Conservation (phyloP, 1,140 invertebrate genomes). For the Saccostrea glomerata region DNA sequence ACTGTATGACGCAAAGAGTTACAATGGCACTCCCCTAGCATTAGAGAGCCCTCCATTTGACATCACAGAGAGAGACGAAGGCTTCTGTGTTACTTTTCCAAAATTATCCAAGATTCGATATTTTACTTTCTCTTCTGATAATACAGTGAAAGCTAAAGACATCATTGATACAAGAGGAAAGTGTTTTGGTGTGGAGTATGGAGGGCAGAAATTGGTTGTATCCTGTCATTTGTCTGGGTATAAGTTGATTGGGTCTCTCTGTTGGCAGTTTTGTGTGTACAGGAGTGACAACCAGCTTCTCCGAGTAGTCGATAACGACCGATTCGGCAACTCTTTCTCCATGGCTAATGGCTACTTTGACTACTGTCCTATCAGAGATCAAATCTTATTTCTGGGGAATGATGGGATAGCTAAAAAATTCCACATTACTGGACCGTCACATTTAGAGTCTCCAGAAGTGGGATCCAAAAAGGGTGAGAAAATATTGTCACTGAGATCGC, state of each 20-base stretch:
- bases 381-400: neutral
- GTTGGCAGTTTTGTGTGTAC: constrained; percentile 1
- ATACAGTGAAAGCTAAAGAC: neutral
- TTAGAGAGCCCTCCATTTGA: neutral
- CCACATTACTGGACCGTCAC: neutral
- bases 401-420: neutral
- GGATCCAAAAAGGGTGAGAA: neutral
- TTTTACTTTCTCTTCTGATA: neutral
- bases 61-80: neutral
- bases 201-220: neutral
- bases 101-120: neutral
- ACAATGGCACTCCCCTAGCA: neutral
- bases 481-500: neutral
- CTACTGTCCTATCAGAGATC: neutral
- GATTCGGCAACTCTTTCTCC: neutral
- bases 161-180: neutral
- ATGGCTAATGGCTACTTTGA: neutral
- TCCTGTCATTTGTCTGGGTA: neutral
- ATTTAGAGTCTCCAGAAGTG: neutral
- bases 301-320: neutral
- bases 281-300: neutral
- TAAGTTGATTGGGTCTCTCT: neutral
- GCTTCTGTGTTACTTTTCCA: neutral
- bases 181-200: constrained; percentile 14
- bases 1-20: neutral